Conservation (phyloP, 2,797 vertebrate species). For the Paguma larvata region DNA sequence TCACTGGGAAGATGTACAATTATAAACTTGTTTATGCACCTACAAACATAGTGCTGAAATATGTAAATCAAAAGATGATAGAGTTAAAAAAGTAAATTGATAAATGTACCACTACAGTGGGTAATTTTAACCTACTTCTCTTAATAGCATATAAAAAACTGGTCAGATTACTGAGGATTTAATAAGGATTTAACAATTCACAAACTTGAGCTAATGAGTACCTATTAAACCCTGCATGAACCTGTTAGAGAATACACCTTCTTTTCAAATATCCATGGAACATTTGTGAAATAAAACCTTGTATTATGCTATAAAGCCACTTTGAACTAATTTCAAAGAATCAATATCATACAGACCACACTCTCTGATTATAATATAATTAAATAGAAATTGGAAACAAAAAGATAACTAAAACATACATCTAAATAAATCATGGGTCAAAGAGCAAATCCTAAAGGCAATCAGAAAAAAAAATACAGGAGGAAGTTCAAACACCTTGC, state of each 20-base stretch:
- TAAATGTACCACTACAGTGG: neutral
- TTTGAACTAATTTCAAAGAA: conserved; percentile 17
- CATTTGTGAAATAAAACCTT: neutral
- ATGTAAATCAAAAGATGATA: neutral
- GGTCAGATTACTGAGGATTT: neutral
- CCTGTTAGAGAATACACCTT: neutral
- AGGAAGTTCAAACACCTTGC: neutral
- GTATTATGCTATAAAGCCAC: neutral
- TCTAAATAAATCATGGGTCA: neutral
- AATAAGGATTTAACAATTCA: neutral
- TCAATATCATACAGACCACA: neutral
- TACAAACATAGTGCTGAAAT: neutral
- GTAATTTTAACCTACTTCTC: neutral
- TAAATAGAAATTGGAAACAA: conserved; percentile 37
- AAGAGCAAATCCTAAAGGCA: neutral
- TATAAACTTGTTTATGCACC: neutral
- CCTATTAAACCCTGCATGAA: neutral
- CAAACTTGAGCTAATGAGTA: neutral
- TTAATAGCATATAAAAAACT: neutral
- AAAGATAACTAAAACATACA: neutral
- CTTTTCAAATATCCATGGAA: neutral
- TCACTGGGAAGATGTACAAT: neutral
- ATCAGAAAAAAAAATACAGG: neutral
- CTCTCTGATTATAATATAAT: neutral
- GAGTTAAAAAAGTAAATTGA: neutral